These are phyloP conservation scores for Australoheros facetus DNA, from an alignment of 2,797 vertebrate species.

Conservation along the genomic window DNA sequence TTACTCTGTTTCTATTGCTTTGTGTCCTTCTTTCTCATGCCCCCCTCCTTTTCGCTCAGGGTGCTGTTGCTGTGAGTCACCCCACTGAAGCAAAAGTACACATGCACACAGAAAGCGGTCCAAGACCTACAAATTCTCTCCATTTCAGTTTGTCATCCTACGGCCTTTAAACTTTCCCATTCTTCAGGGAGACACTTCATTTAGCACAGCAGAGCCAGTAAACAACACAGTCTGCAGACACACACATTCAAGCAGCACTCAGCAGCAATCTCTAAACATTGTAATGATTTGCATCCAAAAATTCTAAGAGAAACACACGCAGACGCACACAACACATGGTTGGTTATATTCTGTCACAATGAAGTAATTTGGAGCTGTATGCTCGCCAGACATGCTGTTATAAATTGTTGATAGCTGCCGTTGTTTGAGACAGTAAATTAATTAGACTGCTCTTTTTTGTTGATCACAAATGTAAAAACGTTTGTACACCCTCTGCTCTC, in stretches of 20 bases:
- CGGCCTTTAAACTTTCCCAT: slow-evolving; percentile 42
- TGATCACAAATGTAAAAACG: slow-evolving; percentile 8
- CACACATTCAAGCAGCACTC: slow-evolving; percentile 56
- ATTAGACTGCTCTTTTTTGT: neutral
- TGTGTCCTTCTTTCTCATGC: slow-evolving; percentile 40
- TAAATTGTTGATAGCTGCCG: slow-evolving; percentile 4
- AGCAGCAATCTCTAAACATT: slow-evolving; percentile 41
- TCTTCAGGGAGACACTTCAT: slow-evolving; percentile 48
- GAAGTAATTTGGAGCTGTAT: slow-evolving; percentile 31
- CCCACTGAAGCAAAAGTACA: slow-evolving; percentile 26
- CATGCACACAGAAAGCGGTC: slow-evolving; percentile 15
- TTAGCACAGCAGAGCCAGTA: slow-evolving; percentile 48
- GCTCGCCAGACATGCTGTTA: slow-evolving; percentile 23
- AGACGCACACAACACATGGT: neutral
- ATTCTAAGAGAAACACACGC: slow-evolving; percentile 25
- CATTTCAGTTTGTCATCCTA: slow-evolving; percentile 34
- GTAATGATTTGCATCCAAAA: slow-evolving; percentile 32
- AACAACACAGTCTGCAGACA: slow-evolving; percentile 51
- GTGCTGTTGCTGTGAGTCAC: slow-evolving; percentile 26
- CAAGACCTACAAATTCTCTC: slow-evolving; percentile 38
- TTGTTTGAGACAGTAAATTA: slow-evolving; percentile 34
- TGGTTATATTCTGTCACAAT: slow-evolving; percentile 21
- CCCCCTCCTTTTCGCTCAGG: slow-evolving; percentile 32
- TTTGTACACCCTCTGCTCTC: neutral
- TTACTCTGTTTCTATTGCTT: slow-evolving; percentile 56